phyloP scores from a whole-genome alignment of 2,888 invertebrate genomes.

The Eilema sororculum region DNA sequence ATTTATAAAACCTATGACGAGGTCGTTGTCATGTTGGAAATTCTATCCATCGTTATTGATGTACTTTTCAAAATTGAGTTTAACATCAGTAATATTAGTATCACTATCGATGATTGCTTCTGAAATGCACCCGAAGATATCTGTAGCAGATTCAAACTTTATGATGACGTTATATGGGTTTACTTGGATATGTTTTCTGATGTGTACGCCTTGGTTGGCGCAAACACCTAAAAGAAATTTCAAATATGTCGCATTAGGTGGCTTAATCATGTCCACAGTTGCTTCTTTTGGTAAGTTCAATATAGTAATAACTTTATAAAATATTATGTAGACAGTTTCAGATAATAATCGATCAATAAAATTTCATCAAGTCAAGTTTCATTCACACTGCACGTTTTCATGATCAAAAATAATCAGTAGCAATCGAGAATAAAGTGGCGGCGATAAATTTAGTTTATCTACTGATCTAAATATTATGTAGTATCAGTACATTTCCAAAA shows the following conservation, averaged over 20 bases:
- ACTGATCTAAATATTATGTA: not conserved
- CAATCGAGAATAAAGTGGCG: not conserved
- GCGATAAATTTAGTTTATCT: not conserved
- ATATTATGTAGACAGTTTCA: not conserved
- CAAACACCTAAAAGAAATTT: constrained; percentile 80
- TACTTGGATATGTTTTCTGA: constrained; percentile 81
- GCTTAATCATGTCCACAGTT: constrained; percentile 70
- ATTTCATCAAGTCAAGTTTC: not conserved
- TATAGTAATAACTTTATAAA: not conserved
- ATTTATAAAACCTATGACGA: constrained; percentile 78
- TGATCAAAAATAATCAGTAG: not conserved
- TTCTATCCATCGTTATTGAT: constrained; percentile 81
- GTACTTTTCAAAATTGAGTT: constrained; percentile 70
- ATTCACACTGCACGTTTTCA: not conserved
- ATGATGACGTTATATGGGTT: constrained; percentile 79
- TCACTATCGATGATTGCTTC: constrained; percentile 75
- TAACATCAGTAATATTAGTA: constrained; percentile 72
- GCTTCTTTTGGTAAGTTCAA: constrained; percentile 76
- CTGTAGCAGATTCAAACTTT: constrained; percentile 75
- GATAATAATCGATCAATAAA: not conserved
- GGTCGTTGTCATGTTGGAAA: constrained; percentile 78
- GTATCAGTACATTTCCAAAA: not conserved
- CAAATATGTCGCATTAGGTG: constrained; percentile 73
- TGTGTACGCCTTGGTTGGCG: constrained; percentile 79
- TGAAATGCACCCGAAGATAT: constrained; percentile 72